Evolutionary conservation across 2,797 vertebrate genomes (phyloP).

Genomic region (Phaenicophaeus curvirostris): DNA sequence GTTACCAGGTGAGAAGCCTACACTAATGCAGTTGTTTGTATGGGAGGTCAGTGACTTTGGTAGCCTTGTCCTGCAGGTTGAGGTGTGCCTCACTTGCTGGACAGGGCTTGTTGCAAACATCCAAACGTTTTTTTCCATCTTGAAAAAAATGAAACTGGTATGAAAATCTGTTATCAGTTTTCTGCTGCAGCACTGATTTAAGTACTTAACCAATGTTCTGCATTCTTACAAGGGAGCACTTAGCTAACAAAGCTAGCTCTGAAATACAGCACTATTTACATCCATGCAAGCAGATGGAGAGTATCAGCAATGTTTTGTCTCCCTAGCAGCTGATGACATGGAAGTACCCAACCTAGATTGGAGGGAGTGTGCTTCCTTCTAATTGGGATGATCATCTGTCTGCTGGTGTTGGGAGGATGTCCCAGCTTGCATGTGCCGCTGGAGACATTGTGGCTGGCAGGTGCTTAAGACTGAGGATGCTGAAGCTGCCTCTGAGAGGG

Average conservation of each 20-base stretch:
- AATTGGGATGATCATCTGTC: neutral
- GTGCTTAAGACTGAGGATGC: neutral
- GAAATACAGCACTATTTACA: rapidly evolving
- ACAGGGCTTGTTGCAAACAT: neutral
- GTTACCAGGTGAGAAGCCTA: neutral
- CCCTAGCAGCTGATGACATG: rapidly evolving
- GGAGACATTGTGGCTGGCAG: neutral
- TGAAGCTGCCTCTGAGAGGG: neutral
- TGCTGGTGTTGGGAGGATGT: rapidly evolving
- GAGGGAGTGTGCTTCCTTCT: neutral
- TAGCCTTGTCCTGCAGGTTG: neutral
- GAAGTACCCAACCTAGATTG: neutral
- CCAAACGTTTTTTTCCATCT: neutral
- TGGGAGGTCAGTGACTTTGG: rapidly evolving
- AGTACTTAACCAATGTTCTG: neutral
- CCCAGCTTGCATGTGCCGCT: neutral
- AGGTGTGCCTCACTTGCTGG: rapidly evolving
- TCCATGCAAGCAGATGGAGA: neutral
- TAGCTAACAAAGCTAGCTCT: neutral
- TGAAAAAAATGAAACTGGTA: neutral
- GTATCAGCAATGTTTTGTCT: rapidly evolving
- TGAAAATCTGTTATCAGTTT: rapidly evolving
- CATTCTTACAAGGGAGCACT: neutral
- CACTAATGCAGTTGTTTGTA: rapidly evolving
- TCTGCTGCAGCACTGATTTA: neutral